Conservation (phyloP, 1,140 invertebrate species). For the Lerema accius region DNA sequence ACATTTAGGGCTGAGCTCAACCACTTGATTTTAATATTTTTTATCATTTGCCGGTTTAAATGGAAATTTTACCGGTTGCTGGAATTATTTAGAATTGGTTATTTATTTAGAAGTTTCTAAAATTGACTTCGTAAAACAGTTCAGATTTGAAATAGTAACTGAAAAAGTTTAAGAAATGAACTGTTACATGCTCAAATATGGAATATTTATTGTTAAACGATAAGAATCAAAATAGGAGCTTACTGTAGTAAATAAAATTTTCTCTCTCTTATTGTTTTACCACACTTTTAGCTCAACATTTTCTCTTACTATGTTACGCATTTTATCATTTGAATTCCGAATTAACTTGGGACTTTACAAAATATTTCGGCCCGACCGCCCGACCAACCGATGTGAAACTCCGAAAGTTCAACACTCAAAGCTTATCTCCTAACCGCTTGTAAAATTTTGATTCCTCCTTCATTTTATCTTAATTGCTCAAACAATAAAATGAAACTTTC, state of each 20-base stretch:
- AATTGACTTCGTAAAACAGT: too few relatives aligned
- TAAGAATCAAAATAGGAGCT: too few relatives aligned
- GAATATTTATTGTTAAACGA: too few relatives aligned
- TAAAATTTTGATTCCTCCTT: constrained; percentile 77
- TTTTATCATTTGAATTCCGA: constrained; percentile 61
- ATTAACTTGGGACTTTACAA: constrained; percentile 59
- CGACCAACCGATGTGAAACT: constrained; percentile 49
- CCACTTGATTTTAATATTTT: constrained; percentile 33
- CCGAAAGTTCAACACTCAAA: constrained; percentile 72
- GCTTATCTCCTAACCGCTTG: constrained; percentile 72
- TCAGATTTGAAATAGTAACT: too few relatives aligned
- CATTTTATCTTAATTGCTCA: constrained; percentile 74
- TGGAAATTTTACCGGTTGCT: too few relatives aligned
- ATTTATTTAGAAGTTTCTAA: too few relatives aligned
- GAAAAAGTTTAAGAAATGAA: too few relatives aligned
- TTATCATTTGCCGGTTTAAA: too few relatives aligned
- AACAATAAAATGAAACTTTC: constrained; percentile 67
- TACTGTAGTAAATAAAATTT: neutral
- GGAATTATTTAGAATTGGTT: too few relatives aligned
- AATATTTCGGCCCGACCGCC: constrained; percentile 56
- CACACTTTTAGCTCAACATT: constrained; percentile 18
- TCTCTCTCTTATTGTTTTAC: neutral
- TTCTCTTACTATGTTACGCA: constrained; percentile 50
- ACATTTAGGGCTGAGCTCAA: constrained; percentile 35
- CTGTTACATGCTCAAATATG: too few relatives aligned